A percentile compares a stretch with the other conserved stretches of the same genome.
phyloP scores from a whole-genome alignment of 2,113 vertebrate genomes.

The Porphyrio hochstetteri region DNA sequence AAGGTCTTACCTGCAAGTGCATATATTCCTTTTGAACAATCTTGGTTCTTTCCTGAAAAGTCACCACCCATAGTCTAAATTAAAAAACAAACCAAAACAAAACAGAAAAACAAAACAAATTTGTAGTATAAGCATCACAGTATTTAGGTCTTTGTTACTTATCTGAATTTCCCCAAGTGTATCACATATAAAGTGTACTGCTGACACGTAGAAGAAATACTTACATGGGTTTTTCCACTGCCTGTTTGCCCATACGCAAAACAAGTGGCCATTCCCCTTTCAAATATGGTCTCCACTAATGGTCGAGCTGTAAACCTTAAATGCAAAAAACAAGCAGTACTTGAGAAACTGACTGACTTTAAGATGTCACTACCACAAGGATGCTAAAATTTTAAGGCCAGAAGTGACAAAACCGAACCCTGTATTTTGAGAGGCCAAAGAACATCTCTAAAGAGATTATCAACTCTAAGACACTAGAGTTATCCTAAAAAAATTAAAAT shows the following conservation, averaged over 20 bases:
- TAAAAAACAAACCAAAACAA: background rate
- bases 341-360: background rate
- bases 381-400: background rate
- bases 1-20: constrained; percentile 86
- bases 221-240: constrained; percentile 97
- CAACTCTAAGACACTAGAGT: background rate
- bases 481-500: background rate
- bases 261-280: constrained; percentile 97
- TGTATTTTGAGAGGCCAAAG: background rate
- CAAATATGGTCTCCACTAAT: constrained; percentile 96
- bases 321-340: background rate
- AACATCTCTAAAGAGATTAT: background rate
- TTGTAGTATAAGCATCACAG: background rate
- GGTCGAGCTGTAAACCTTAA: constrained; percentile 95
- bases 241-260: constrained; percentile 98
- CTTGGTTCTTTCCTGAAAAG: constrained; percentile 97
- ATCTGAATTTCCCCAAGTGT: background rate
- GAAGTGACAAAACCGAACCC: background rate
- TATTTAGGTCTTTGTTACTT: background rate
- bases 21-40: constrained; percentile 98
- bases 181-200: background rate
- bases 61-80: constrained; percentile 97
- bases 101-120: background rate
- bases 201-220: constrained; percentile 43
- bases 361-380: background rate